phyloP scores from a whole-genome alignment of 2,888 invertebrate species.

The Papilio demoleus region DNA sequence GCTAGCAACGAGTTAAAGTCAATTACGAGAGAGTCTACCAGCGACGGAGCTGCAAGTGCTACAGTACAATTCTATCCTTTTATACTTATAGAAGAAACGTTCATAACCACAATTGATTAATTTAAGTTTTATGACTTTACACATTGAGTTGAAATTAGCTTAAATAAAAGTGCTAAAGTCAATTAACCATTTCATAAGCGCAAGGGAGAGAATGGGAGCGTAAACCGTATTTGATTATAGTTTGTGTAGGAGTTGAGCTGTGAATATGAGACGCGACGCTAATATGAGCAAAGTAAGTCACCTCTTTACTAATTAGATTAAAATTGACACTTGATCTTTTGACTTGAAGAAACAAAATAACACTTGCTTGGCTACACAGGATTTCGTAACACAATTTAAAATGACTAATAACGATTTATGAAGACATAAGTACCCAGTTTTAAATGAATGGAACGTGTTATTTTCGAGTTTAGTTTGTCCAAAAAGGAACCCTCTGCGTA shows the following conservation, averaged over 20 bases:
- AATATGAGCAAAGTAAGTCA: slow-evolving; percentile 25
- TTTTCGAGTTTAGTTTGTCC: neutral
- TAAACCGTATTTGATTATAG: slow-evolving; percentile 34
- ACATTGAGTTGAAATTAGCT: slow-evolving; percentile 29
- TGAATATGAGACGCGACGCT: slow-evolving; percentile 27
- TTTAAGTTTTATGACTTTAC: slow-evolving; percentile 9
- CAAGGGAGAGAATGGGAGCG: slow-evolving; percentile 21
- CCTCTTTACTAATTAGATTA: slow-evolving; percentile 36
- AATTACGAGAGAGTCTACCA: slow-evolving; percentile 34
- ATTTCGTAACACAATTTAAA: slow-evolving; percentile 13
- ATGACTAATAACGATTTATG: neutral
- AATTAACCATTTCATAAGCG: slow-evolving; percentile 33
- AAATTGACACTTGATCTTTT: slow-evolving; percentile 25
- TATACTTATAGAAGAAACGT: slow-evolving; percentile 22
- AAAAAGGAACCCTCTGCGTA: neutral
- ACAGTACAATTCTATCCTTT: slow-evolving; percentile 37
- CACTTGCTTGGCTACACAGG: neutral
- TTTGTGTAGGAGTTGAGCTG: slow-evolving; percentile 32
- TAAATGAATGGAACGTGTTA: too few species aligned
- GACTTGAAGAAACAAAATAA: slow-evolving; percentile 3
- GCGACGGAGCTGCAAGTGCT: slow-evolving; percentile 34
- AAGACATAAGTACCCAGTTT: too few species aligned
- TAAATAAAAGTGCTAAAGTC: neutral
- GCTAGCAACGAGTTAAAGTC: slow-evolving; percentile 38
- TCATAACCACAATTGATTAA: slow-evolving; percentile 5